Percentiles rank a stretch among this genome's conserved stretches.
phyloP scores from a whole-genome alignment of 2,888 invertebrate species.

The Lasioglossum malachurum region DNA sequence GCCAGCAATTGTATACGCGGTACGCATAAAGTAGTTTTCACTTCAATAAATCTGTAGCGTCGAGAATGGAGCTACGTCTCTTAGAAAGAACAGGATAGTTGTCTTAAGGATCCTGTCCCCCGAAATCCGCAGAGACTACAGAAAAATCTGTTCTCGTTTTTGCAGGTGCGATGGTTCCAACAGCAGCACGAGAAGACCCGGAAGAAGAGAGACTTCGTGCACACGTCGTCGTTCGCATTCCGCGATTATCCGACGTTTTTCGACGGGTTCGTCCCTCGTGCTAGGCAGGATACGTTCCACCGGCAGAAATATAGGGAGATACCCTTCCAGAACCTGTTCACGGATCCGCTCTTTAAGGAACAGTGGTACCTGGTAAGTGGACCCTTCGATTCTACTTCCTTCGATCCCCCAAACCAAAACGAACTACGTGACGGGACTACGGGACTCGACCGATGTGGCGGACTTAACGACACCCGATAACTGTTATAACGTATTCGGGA shows the following conservation, averaged over 20 bases:
- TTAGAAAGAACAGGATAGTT: not conserved
- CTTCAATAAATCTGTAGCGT: not conserved
- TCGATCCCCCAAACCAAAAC: slow-evolving; percentile 46
- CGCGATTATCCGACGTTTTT: slow-evolving; percentile 81
- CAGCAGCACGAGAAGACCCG: slow-evolving; percentile 96
- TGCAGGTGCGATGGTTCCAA: slow-evolving; percentile 96
- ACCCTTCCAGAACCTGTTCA: slow-evolving; percentile 88
- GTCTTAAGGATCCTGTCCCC: not conserved
- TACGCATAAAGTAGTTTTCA: no score
- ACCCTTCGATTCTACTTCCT: slow-evolving; percentile 53
- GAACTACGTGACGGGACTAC: slow-evolving; percentile 69
- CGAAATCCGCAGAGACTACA: not conserved
- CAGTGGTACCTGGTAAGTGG: slow-evolving; percentile 99
- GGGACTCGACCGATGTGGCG: not conserved
- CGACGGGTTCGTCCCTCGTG: slow-evolving; percentile 83
- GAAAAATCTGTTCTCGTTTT: not conserved
- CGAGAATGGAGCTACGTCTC: not conserved
- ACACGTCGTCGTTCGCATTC: slow-evolving; percentile 84
- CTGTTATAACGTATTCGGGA: slow-evolving; percentile 57
- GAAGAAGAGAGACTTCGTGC: slow-evolving; percentile 93
- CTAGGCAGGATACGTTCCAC: slow-evolving; percentile 83
- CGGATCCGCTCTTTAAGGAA: slow-evolving; percentile 96
- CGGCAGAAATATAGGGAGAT: slow-evolving; percentile 81
- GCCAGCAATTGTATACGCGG: no score
- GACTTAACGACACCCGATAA: slow-evolving; percentile 54